phyloP scores from a whole-genome alignment of 2,797 vertebrate genomes.

The Lacerta bilineata region DNA sequence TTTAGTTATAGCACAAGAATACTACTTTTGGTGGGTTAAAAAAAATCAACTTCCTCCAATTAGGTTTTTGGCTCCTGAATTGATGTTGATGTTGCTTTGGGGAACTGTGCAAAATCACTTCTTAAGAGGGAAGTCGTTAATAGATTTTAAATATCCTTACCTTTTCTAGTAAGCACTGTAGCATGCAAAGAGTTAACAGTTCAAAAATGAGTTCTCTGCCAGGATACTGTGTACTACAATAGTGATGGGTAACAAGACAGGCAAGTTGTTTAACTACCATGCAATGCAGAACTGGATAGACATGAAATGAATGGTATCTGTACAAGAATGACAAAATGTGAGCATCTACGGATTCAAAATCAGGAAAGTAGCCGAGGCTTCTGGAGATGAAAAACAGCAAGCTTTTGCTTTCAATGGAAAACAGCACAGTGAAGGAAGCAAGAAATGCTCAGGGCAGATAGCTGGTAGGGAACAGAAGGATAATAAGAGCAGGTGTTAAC shows the following conservation, averaged over 20 bases:
- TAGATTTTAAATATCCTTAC: slow-evolving; percentile 40
- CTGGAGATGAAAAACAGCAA: slow-evolving; percentile 13
- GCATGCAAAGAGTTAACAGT: slow-evolving; percentile 43
- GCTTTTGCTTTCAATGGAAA: background rate
- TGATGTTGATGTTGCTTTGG: background rate
- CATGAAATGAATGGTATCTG: slow-evolving; percentile 8
- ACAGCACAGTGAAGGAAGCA: rapidly evolving
- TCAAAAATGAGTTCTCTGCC: slow-evolving; percentile 28
- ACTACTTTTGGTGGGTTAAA: background rate
- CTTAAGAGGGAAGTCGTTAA: slow-evolving; percentile 25
- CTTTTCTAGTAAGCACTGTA: slow-evolving; percentile 41
- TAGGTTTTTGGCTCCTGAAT: background rate
- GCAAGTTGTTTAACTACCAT: slow-evolving; percentile 26
- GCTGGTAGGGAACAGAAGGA: background rate
- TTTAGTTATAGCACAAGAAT: background rate
- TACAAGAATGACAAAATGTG: background rate
- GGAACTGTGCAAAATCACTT: background rate
- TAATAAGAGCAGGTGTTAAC: slow-evolving; percentile 8
- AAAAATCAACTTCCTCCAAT: background rate
- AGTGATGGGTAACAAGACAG: slow-evolving; percentile 26
- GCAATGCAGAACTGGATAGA: background rate
- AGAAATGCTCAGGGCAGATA: slow-evolving; percentile 4
- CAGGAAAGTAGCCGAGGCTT: background rate
- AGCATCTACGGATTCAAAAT: background rate
- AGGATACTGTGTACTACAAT: slow-evolving; percentile 16